Evolutionary conservation across 1,140 invertebrate species (phyloP), one percentile per base, ranked within the genome.

Genomic region (Drosophila truncata): DNA sequence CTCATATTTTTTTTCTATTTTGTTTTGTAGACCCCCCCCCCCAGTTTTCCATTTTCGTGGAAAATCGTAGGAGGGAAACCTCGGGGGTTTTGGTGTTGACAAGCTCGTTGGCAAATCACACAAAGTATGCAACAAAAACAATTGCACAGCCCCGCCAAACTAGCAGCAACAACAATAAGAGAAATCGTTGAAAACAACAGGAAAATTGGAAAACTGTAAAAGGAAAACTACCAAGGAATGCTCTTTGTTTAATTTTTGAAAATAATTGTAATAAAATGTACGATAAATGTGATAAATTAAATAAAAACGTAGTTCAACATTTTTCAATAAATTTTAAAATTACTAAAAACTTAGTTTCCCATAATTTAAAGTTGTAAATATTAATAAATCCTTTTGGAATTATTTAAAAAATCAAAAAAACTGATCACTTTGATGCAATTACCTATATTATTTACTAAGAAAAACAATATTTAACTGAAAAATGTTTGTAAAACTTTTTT

Each of bases 71-170:
- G 27, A 13, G 27, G 31, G 14, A 23, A 55, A 55, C 52, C 52
- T 37, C 52, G 27, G 66, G 69, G 52, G 27, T 11, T 37, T 50
- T 44, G 61, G 49, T 64, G 60, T 65, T 57, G 63, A 64, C 50
- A 59, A 73, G 62, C 59, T 63, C 72, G 60, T 84, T 65, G 75
- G 59, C 62, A 75, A 83, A 74, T 79, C 80, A 61, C 42, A 71
- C 70, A 79, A 71, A 64, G 75, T 57, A 79, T 79, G 59, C 77
- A 58, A 35, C 60, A 79, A 66, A 72, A 80, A 39, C 42, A 67
- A 58, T 16, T 4, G 42, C 20, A 54, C 25, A 39, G 47, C 31
- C 5, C 35, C 25, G 16, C 33, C 42, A 59, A 50, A 50, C 47
- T 1, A 29, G 16, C 27, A 29, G 41, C 35, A 35, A 71, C 29